phyloP scores from a whole-genome alignment of 2,888 invertebrate genomes.

The Xylota sylvarum region DNA sequence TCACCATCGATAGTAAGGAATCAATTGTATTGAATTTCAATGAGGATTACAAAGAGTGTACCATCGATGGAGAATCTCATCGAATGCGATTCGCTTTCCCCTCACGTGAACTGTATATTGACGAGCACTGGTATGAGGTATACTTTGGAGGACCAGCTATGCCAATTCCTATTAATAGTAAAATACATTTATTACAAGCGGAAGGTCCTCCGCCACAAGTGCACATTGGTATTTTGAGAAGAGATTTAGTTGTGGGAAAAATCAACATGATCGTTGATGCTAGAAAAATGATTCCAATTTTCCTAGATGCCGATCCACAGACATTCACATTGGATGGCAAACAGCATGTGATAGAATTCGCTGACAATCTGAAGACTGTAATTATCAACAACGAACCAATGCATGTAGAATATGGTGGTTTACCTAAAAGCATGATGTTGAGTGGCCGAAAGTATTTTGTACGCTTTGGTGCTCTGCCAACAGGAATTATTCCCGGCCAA shows the following conservation, averaged over 20 bases:
- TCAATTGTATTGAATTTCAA: conserved; percentile 88
- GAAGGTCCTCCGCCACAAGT: conserved; percentile 97
- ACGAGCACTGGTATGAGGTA: conserved; percentile 95
- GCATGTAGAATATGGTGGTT: conserved; percentile 92
- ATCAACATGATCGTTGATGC: conserved; percentile 94
- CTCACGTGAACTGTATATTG: conserved; percentile 95
- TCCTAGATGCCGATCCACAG: conserved; percentile 93
- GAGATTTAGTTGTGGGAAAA: conserved; percentile 93
- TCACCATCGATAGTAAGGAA: conserved; percentile 92
- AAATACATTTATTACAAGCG: conserved; percentile 91
- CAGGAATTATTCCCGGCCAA: conserved; percentile 90
- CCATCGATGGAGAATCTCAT: conserved; percentile 90
- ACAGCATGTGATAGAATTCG: conserved; percentile 91
- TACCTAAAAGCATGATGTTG: conserved; percentile 91
- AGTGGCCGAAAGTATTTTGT: conserved; percentile 92
- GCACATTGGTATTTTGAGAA: conserved; percentile 93
- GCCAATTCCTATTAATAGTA: conserved; percentile 91
- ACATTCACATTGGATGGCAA: conserved; percentile 90
- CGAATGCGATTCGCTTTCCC: conserved; percentile 96
- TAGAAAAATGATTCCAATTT: conserved; percentile 91
- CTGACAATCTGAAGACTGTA: conserved; percentile 91
- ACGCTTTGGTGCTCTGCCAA: conserved; percentile 92
- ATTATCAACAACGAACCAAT: conserved; percentile 92
- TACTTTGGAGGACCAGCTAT: conserved; percentile 96
- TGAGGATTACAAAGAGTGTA: conserved; percentile 90